phyloP scores from a whole-genome alignment of 2,888 invertebrate genomes.

The Kuschelorhynchus macadamiae region DNA sequence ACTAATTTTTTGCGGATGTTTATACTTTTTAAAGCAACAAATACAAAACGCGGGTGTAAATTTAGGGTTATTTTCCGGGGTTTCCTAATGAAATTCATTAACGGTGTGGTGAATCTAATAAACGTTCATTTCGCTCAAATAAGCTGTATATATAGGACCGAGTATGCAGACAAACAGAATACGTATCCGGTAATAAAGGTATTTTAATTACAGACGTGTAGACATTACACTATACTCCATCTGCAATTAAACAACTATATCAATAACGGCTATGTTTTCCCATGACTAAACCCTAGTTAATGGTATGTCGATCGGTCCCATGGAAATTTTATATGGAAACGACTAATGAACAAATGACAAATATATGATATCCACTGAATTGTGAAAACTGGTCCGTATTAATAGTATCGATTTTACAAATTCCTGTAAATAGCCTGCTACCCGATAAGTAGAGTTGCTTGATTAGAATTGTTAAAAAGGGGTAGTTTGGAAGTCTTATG shows the following conservation, averaged over 20 bases:
- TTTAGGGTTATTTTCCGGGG: constrained; percentile 6
- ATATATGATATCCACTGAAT: no score
- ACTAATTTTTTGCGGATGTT: no score
- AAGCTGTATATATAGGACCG: constrained; percentile 23
- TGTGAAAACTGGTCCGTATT: no score
- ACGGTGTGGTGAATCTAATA: constrained; percentile 23
- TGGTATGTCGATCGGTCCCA: no score
- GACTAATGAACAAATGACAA: no score
- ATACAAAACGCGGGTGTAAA: not conserved
- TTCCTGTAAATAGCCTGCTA: no score
- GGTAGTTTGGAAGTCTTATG: no score
- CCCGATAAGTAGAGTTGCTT: no score
- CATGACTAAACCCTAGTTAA: no score
- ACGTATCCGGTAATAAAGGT: constrained; percentile 28
- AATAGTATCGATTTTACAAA: no score
- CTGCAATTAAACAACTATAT: constrained; percentile 11
- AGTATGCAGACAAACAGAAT: constrained; percentile 31
- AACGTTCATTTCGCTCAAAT: constrained; percentile 32
- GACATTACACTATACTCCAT: not conserved
- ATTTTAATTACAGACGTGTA: constrained; percentile 29
- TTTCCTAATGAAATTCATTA: constrained; percentile 24
- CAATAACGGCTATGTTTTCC: constrained; percentile 5
- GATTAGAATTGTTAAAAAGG: no score
- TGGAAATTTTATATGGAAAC: no score
- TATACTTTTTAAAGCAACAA: not conserved